These are phyloP conservation scores for Ethmia dodecea DNA, from an alignment of 2,888 invertebrate species.

Conservation along the genomic window DNA sequence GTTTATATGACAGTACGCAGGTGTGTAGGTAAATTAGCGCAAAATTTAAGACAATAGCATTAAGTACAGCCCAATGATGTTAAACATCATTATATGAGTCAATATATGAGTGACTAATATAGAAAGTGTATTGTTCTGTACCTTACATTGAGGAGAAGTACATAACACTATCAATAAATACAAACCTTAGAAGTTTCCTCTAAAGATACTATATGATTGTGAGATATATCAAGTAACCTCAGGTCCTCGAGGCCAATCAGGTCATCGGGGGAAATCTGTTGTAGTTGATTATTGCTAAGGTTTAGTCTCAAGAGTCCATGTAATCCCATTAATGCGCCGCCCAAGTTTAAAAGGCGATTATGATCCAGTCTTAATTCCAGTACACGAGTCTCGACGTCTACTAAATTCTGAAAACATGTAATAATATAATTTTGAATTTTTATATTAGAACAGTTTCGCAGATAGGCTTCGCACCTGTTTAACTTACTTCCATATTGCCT, in stretches of 20 bases:
- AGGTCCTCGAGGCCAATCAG: constrained; percentile 87
- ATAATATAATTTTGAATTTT: too few relatives aligned
- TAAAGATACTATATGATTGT: constrained; percentile 85
- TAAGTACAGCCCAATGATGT: too few relatives aligned
- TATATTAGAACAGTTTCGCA: too few relatives aligned
- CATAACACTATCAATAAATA: constrained; percentile 14
- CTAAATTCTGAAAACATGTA: constrained; percentile 80
- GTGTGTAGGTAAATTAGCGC: too few relatives aligned
- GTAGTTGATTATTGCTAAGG: constrained; percentile 85
- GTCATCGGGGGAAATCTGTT: constrained; percentile 86
- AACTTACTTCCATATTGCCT: constrained; percentile 80
- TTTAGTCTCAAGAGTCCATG: constrained; percentile 84
- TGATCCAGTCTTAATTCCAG: constrained; percentile 85
- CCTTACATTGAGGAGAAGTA: too few relatives aligned
- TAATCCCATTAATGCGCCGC: constrained; percentile 86
- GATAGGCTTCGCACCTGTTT: too few relatives aligned
- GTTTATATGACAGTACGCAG: too few relatives aligned
- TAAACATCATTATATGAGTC: too few relatives aligned
- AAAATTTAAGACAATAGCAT: too few relatives aligned
- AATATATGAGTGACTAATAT: too few relatives aligned
- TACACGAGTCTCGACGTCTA: constrained; percentile 86
- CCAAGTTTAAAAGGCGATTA: constrained; percentile 83
- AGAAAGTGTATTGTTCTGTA: too few relatives aligned
- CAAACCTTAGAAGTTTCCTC: constrained; percentile 90
- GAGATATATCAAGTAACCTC: constrained; percentile 85